Conservation (phyloP, 2,888 invertebrate genomes). For the Liopterus haemorrhoidalis region DNA sequence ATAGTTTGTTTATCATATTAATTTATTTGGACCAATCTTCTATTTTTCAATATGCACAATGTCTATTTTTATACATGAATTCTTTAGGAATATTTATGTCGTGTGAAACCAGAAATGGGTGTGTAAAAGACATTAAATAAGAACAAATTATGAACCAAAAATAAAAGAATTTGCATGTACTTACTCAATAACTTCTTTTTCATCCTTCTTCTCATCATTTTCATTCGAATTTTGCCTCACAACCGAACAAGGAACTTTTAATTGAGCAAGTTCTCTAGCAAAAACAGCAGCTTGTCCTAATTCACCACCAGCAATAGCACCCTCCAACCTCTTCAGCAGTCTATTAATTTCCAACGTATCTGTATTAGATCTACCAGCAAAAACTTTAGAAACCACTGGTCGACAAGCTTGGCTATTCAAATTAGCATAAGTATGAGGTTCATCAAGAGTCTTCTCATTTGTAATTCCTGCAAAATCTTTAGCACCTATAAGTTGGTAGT, state of each 20-base stretch:
- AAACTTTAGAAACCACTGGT: background rate
- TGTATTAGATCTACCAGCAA: conserved; percentile 39
- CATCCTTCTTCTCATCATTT: conserved; percentile 11
- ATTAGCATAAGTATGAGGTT: conserved; percentile 47
- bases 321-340: conserved; percentile 65
- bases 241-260: conserved; percentile 70
- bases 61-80: conserved; percentile 4
- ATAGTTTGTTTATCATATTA: too few species aligned
- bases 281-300: conserved; percentile 68
- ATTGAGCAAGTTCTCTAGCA: conserved; percentile 68
- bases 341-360: conserved; percentile 58
- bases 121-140: too few species aligned
- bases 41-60: too few species aligned
- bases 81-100: too few species aligned
- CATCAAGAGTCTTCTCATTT: conserved; percentile 39
- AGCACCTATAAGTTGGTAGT: conserved; percentile 51
- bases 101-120: too few species aligned
- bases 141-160: too few species aligned
- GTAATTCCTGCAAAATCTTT: conserved; percentile 53
- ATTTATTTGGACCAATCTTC: too few species aligned
- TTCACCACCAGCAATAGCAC: conserved; percentile 71
- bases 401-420: conserved; percentile 42
- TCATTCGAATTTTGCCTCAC: conserved; percentile 45
- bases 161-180: conserved; percentile 10
- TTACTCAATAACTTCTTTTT: conserved; percentile 31